Evolutionary conservation across 2,797 vertebrate genomes (phyloP), one percentile per base, ranked within the genome.

Genomic region (Amphiprion clarkii): DNA sequence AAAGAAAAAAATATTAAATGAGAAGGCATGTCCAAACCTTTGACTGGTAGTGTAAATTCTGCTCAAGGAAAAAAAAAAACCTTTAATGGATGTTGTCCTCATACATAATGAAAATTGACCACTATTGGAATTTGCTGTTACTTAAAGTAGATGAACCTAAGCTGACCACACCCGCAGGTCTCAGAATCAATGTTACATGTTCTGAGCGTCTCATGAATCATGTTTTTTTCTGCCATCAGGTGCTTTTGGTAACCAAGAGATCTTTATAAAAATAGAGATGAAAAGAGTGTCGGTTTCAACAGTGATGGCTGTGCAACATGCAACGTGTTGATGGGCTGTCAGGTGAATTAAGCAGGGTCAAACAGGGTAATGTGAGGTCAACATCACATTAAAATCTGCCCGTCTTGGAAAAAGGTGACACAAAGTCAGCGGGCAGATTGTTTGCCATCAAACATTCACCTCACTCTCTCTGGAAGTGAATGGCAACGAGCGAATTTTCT

Each of bases 381-480:
- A 14, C 9, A 27, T 17, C 29, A 27, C 4, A 17, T 55, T 49
- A 25, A 68, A 68, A 67, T 14, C 64, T 46, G 27, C n/a, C 55
- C 40, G 42, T 1, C 42, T 33, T 63, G 4, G 23, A 29, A 46
- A 71, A 66, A 33, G 57, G 57, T 19, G 55, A 69, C 55, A 51
- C 31, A 14, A 64, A 17, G 40, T 72, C 49, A 48, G 21, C 2
- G 2, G 6, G 1, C 9, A n/a, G 33, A 11, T 44, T 40, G 4
- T 48, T 63, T 21, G 42, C 42, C 9, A 25, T 36, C 42, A 46
- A 14, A 64, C 42, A 42, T 36, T 69, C 40, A 40, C n/a, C 11
- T 23, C 66, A 48, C 46, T 40, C 29, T 21, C 10, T 3, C 23
- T 33, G 39, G 53, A 69, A 19, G 46, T 52, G 55, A 75, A 42